Percentiles rank a stretch among this genome's conserved stretches.
phyloP scores from a whole-genome alignment of 2,113 vertebrate genomes.

The Callaeas wilsoni region DNA sequence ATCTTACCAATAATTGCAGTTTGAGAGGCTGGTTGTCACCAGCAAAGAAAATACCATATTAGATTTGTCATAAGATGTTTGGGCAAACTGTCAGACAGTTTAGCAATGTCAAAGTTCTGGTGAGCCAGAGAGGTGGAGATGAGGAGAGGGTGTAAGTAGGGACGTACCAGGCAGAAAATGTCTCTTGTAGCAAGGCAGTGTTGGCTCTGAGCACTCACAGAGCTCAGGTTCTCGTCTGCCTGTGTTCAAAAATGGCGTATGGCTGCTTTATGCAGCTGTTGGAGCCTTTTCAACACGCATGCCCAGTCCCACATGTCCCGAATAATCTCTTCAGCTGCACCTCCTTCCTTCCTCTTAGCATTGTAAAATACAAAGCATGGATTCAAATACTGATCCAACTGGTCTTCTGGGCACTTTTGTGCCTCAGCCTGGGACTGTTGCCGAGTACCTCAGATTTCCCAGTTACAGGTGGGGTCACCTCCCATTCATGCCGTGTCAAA shows the following conservation, averaged over 20 bases:
- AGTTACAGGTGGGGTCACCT: neutral
- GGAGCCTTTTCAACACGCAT: neutral
- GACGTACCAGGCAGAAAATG: rapidly evolving
- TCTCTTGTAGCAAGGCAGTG: rapidly evolving
- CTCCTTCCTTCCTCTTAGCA: neutral
- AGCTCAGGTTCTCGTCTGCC: neutral
- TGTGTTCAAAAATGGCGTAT: rapidly evolving
- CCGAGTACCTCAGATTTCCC: neutral
- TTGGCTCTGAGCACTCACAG: neutral
- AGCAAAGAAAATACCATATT: neutral
- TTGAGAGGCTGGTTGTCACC: neutral
- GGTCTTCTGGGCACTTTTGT: neutral
- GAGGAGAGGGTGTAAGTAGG: neutral
- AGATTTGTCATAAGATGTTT: neutral
- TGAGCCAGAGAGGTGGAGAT: neutral
- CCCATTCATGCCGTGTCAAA: neutral
- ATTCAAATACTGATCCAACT: neutral
- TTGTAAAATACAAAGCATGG: neutral
- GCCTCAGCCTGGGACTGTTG: neutral
- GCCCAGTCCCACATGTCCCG: neutral
- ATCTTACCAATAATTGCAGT: neutral
- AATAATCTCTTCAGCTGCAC: neutral
- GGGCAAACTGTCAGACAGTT: neutral
- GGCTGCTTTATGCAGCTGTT: neutral
- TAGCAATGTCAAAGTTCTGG: neutral